These are phyloP conservation scores for Ectemnius cavifrons DNA, from an alignment of 2,888 invertebrate species.

Conservation along the genomic window DNA sequence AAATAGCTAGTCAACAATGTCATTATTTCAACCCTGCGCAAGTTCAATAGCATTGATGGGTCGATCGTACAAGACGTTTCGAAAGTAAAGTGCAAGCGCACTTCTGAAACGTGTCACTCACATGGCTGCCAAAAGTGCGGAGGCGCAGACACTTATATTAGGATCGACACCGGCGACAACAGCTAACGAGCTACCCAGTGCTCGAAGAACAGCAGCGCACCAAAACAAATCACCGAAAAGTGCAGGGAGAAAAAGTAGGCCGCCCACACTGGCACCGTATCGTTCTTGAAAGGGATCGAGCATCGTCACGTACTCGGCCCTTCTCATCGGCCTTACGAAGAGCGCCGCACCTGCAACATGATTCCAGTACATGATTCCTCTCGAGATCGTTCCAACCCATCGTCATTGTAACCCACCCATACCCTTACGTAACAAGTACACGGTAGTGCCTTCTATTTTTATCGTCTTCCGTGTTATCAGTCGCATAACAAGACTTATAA, in stretches of 20 bases:
- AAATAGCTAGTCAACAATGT: too few relatives aligned
- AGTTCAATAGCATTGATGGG: too few relatives aligned
- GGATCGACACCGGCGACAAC: conserved; percentile 72
- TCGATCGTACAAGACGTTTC: too few relatives aligned
- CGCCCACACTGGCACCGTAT: conserved; percentile 85
- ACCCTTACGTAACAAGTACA: too few relatives aligned
- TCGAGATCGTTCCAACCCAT: too few relatives aligned
- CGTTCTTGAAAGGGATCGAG: conserved; percentile 85
- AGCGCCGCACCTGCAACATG: conserved; percentile 81
- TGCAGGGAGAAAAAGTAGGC: conserved; percentile 84
- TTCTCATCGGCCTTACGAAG: conserved; percentile 85
- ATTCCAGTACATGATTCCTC: background rate
- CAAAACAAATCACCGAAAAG: conserved; percentile 85
- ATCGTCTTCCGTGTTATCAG: too few relatives aligned
- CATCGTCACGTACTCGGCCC: conserved; percentile 85
- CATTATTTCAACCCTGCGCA: too few relatives aligned
- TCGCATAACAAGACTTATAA: too few relatives aligned
- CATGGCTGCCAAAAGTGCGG: conserved; percentile 70
- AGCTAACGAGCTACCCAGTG: conserved; percentile 80
- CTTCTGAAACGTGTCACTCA: conserved; percentile 57
- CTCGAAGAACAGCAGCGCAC: conserved; percentile 84
- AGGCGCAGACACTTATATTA: conserved; percentile 71
- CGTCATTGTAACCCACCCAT: too few relatives aligned
- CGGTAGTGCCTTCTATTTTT: too few relatives aligned
- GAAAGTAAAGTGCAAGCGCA: too few relatives aligned